Conservation (phyloP, 1,140 invertebrate species). For the Temnothorax longispinosus region DNA sequence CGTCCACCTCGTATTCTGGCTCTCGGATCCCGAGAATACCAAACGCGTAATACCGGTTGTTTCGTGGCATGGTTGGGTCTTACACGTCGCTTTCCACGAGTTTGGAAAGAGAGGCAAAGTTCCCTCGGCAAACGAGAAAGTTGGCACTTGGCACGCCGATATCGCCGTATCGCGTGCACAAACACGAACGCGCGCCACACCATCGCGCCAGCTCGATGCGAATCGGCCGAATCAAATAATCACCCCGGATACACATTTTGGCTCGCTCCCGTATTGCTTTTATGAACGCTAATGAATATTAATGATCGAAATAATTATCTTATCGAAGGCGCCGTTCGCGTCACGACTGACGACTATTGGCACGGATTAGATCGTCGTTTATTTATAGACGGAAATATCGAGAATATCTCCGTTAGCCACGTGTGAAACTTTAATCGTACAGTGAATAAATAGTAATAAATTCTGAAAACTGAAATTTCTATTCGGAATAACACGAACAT, state of each 20-base stretch:
- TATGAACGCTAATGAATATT: constrained; percentile 40
- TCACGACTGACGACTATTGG: constrained; percentile 34
- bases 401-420: neutral
- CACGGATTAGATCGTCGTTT: neutral
- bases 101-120: constrained; percentile 43
- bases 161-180: constrained; percentile 57
- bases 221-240: constrained; percentile 60
- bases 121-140: constrained; percentile 20
- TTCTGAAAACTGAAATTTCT: neutral
- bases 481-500: neutral
- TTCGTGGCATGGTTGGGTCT: constrained; percentile 34
- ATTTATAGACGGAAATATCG: constrained; percentile 16
- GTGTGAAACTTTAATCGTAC: neutral
- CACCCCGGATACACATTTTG: constrained; percentile 41
- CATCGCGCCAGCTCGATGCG: constrained; percentile 17
- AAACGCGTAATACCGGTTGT: constrained; percentile 44
- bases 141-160: constrained; percentile 51
- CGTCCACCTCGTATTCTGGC: neutral
- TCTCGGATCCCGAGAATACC: constrained; percentile 37
- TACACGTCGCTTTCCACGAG: constrained; percentile 48
- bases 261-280: constrained; percentile 13
- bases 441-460: neutral
- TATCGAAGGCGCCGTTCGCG: constrained; percentile 41
- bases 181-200: neutral
- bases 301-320: constrained; percentile 54